phyloP scores from a whole-genome alignment of 1,140 invertebrate species.

The Lordiphosa mommai region DNA sequence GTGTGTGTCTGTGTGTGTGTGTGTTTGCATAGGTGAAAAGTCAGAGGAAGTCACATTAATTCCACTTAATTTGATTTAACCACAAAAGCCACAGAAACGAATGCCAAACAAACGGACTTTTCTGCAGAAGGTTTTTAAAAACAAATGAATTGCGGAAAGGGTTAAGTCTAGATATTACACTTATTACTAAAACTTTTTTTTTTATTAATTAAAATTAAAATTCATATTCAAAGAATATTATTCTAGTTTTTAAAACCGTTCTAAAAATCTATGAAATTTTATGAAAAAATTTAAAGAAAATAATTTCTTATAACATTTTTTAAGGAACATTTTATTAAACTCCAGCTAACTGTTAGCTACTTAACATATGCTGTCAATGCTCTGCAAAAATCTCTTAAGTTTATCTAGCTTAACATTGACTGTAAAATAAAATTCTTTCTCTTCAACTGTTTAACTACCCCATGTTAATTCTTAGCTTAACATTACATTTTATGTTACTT shows the following conservation, averaged over 20 bases:
- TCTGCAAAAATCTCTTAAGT: conserved; percentile 2
- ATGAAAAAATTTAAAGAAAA: no score
- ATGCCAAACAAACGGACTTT: conserved; percentile 15
- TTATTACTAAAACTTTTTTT: no score
- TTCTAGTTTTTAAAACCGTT: no score
- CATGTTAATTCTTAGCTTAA: background rate
- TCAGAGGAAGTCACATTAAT: conserved; percentile 62
- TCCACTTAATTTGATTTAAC: conserved; percentile 74
- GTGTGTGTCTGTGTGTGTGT: background rate
- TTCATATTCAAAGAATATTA: no score
- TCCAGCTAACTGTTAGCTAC: background rate
- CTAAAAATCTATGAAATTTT: no score
- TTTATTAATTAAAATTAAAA: no score
- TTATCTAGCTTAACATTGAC: background rate
- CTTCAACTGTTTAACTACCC: background rate
- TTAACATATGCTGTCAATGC: background rate
- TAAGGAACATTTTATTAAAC: background rate
- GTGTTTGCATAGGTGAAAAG: conserved; percentile 64
- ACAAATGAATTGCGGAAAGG: no score
- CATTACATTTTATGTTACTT: no score
- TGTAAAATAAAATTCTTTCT: background rate
- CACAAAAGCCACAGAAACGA: conserved; percentile 50
- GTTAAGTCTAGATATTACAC: no score
- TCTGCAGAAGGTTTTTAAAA: background rate
- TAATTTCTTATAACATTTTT: no score